A percentile compares a stretch with the other conserved stretches of the same genome.
phyloP scores from a whole-genome alignment of 2,113 vertebrate species.

The Callithrix jacchus region DNA sequence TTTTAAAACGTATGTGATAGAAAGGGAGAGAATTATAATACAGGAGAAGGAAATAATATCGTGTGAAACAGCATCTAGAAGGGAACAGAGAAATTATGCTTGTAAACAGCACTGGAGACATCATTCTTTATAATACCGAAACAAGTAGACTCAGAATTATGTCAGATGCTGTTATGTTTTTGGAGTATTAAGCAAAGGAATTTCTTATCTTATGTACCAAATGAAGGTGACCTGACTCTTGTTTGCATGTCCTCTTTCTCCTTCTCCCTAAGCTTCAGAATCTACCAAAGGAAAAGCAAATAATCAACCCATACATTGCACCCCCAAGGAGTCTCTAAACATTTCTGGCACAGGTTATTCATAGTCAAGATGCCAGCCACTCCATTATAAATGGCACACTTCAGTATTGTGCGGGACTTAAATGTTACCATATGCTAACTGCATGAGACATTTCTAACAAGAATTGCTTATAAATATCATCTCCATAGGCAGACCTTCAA shows the following conservation, averaged over 20 bases:
- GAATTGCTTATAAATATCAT: not conserved
- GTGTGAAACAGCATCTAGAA: not conserved
- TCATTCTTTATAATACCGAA: not conserved
- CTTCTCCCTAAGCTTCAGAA: not conserved
- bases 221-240: not conserved
- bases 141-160: not conserved
- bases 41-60: not conserved
- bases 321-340: not conserved
- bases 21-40: not conserved
- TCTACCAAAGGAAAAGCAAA: not conserved
- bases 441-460: not conserved
- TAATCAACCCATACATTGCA: not conserved
- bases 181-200: not conserved
- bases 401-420: not conserved
- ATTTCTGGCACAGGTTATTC: not conserved
- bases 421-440: not conserved
- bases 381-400: not conserved
- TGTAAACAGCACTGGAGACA: not conserved
- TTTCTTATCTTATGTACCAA: not conserved
- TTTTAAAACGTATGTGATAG: not conserved
- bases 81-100: not conserved
- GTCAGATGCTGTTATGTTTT: not conserved
- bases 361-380: not conserved
- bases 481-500: not conserved
- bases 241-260: not conserved